These are phyloP conservation scores for Polypterus bichir DNA, from an alignment of 2,113 vertebrate species.

Conservation along the genomic window DNA sequence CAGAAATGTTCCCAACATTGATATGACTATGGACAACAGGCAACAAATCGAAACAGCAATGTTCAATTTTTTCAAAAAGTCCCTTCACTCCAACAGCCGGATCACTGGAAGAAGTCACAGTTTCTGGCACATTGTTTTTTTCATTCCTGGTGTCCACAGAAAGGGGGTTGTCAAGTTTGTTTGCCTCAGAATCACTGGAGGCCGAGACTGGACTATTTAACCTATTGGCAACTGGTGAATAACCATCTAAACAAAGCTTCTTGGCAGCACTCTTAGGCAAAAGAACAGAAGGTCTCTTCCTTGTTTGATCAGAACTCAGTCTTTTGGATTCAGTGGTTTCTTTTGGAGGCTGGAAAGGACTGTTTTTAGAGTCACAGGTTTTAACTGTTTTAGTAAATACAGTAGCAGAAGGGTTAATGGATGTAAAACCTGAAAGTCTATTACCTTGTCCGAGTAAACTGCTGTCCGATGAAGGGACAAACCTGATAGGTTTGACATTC, in stretches of 20 bases:
- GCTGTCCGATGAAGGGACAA: slow-evolving; percentile 33
- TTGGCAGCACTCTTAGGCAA: slow-evolving; percentile 58
- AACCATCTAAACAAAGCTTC: slow-evolving; percentile 53
- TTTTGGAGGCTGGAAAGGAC: slow-evolving; percentile 17
- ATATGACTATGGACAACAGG: slow-evolving; percentile 75
- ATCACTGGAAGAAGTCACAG: slow-evolving; percentile 14
- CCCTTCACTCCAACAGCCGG: neutral
- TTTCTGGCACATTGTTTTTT: too few relatives aligned
- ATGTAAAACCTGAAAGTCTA: slow-evolving; percentile 62
- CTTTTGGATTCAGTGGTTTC: slow-evolving; percentile 7
- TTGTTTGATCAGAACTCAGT: slow-evolving; percentile 23
- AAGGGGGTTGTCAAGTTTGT: too few relatives aligned
- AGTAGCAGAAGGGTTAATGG: slow-evolving; percentile 63
- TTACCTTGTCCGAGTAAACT: slow-evolving; percentile 31
- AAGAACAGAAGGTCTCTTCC: slow-evolving; percentile 36
- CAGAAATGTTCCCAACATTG: slow-evolving; percentile 58
- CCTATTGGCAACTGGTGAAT: slow-evolving; percentile 27
- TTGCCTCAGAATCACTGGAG: too few relatives aligned
- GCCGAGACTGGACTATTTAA: too few relatives aligned
- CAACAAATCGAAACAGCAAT: slow-evolving; percentile 68
- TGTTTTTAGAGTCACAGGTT: slow-evolving; percentile 21
- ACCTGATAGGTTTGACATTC: slow-evolving; percentile 58
- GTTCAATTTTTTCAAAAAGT: slow-evolving; percentile 53
- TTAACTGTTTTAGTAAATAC: slow-evolving; percentile 77
- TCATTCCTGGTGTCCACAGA: too few relatives aligned